These are phyloP conservation scores for Bibio marci DNA, from an alignment of 2,888 invertebrate species.

Conservation along the genomic window DNA sequence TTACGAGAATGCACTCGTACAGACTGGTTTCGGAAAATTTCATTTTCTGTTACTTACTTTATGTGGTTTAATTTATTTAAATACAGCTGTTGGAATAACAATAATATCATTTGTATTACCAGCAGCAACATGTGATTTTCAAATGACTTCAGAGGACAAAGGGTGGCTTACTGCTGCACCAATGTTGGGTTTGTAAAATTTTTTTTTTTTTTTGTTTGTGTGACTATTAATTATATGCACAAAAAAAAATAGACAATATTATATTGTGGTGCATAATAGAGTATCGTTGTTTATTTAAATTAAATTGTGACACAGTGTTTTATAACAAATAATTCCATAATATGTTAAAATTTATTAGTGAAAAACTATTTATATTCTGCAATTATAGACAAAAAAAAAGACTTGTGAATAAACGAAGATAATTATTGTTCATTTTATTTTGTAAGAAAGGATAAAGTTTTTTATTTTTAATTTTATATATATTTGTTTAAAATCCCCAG, in stretches of 20 bases:
- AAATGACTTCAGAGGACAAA: conserved; percentile 60
- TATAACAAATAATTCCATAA: too few relatives aligned
- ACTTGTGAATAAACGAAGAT: too few relatives aligned
- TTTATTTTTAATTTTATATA: too few relatives aligned
- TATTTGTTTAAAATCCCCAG: too few relatives aligned
- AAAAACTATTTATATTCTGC: too few relatives aligned
- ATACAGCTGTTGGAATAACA: conserved; percentile 66
- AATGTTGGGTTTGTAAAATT: conserved; percentile 44
- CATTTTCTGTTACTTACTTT: conserved; percentile 57
- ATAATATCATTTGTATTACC: conserved; percentile 71
- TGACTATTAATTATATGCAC: not conserved
- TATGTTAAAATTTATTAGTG: too few relatives aligned
- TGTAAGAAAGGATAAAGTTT: too few relatives aligned
- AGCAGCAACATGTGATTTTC: conserved; percentile 65
- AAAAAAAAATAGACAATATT: conserved; percentile 5
- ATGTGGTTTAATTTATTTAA: conserved; percentile 65
- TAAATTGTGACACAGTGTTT: too few relatives aligned
- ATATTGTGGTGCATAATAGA: too few relatives aligned
- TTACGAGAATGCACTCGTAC: conserved; percentile 22
- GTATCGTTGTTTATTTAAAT: too few relatives aligned
- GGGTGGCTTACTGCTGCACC: conserved; percentile 62
- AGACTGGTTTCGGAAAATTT: conserved; percentile 64
- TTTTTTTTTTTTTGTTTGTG: not conserved
- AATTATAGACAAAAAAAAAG: too few relatives aligned
- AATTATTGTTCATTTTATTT: too few relatives aligned